Evolutionary conservation across 2,888 invertebrate genomes (phyloP), one percentile per base, ranked within the genome.

Genomic region (Rhogogaster chlorosoma): DNA sequence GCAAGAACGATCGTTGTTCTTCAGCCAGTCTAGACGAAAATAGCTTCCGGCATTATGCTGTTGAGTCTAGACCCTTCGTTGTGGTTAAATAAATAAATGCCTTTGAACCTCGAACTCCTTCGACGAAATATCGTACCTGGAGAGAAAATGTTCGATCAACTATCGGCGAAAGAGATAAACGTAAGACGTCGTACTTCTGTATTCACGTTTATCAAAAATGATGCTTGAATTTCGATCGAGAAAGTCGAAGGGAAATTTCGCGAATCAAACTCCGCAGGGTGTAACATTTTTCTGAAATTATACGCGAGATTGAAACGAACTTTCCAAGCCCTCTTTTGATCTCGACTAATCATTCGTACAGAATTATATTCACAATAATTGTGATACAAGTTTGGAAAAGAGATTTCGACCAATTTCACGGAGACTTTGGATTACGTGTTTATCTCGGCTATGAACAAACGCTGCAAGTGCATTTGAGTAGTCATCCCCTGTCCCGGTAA

Each of bases 401-500:
- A 22, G 38, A 73, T 42, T 73, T 26, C 42, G 22, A 42, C 42
- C 26, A 10, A 42, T 73, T 42, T 42, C 3, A 26, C 5, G 22
- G 26, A 22, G 36, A 12, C 42, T 7, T 12, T 38, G 15, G 12
- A 42, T 42, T 22, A 42, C 15, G 9, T 49, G 42, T 6, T 49
- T n/a, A n/a, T n/a, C 53, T 18, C 7, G 2, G 49, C 32, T 12
- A 61, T 10, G 18, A n/a, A 42, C 26, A 36, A 36, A 10, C 57
- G 38, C 57, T 80, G n/a, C 61, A n/a, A 57, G 80, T 61, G 61
- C 36, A 80, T 57, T 80, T 26, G n/a, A 61, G 38, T 61, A 38
- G 22, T 18, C 10, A 32, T 77, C 32, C 32, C 5, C 49, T 6
- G 12, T 36, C 2, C 38, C 32, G 1, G 36, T 80, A 80, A 80